Conservation (phyloP, 2,113 vertebrate genomes). For the Gila orcuttii region DNA sequence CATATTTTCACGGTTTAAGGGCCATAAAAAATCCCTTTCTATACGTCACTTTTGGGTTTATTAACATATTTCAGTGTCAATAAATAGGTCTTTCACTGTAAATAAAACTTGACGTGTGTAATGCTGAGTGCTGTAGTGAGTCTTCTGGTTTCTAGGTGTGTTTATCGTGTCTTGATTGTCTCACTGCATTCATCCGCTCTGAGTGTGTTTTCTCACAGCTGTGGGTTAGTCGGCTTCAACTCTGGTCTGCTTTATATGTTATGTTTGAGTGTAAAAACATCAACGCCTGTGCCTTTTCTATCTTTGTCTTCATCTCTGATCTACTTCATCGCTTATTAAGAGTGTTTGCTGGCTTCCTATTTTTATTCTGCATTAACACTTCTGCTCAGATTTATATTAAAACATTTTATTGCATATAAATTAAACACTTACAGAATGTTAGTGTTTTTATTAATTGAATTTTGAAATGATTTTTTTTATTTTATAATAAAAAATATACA, state of each 20-base stretch:
- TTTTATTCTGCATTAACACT: neutral
- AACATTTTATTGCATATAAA: neutral
- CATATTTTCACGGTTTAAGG: too few relatives aligned
- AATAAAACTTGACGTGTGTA: too few relatives aligned
- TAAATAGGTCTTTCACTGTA: neutral
- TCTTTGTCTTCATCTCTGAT: neutral
- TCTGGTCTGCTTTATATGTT: neutral
- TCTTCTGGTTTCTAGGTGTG: neutral
- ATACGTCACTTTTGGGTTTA: neutral
- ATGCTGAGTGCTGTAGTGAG: too few relatives aligned
- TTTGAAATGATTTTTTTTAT: too few relatives aligned
- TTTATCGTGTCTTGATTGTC: neutral
- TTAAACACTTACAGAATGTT: neutral
- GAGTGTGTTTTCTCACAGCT: neutral
- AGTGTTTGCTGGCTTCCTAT: neutral
- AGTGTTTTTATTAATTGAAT: too few relatives aligned
- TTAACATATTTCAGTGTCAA: neutral
- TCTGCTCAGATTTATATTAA: neutral
- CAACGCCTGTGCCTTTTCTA: neutral
- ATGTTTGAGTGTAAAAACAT: neutral
- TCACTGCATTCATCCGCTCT: neutral
- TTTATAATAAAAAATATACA: too few relatives aligned
- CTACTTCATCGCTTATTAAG: neutral
- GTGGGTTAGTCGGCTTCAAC: neutral
- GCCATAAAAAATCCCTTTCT: too few relatives aligned